These are phyloP conservation scores for Lepidocolaptes lacrymiger DNA, from an alignment of 2,797 vertebrate genomes.

Conservation along the genomic window DNA sequence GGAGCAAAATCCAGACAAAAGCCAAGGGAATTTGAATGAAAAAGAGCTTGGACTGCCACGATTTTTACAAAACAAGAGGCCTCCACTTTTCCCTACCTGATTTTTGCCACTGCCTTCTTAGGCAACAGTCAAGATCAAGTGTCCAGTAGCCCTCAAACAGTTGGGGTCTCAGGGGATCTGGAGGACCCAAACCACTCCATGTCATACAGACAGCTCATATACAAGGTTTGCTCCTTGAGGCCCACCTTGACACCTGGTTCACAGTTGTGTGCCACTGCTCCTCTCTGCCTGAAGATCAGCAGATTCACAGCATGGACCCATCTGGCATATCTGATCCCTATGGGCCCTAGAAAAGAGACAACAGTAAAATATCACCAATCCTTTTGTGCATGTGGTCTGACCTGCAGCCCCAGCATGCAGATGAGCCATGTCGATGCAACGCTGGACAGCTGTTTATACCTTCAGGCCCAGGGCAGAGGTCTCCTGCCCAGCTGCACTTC, in stretches of 20 bases:
- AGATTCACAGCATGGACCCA: neutral
- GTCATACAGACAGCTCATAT: neutral
- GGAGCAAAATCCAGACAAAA: neutral
- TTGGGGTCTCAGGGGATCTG: neutral
- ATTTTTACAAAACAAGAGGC: neutral
- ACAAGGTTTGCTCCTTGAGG: neutral
- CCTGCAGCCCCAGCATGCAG: neutral
- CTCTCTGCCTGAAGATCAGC: neutral
- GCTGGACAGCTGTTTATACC: neutral
- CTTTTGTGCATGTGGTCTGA: neutral
- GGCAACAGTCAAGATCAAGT: neutral
- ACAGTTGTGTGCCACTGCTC: neutral
- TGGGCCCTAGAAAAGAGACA: neutral
- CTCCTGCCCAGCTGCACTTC: neutral
- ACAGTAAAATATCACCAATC: neutral
- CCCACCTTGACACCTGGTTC: neutral
- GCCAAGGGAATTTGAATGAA: neutral
- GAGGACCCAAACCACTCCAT: neutral
- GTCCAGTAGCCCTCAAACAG: neutral
- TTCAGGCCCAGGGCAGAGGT: neutral
- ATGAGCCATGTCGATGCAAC: rapidly evolving
- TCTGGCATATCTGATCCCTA: neutral
- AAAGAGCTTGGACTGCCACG: neutral
- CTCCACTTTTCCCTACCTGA: neutral
- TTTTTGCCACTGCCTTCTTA: neutral